Evolutionary conservation across 1,140 invertebrate species (phyloP), one percentile per base, ranked within the genome.

Genomic region (Brachionus angularis): DNA sequence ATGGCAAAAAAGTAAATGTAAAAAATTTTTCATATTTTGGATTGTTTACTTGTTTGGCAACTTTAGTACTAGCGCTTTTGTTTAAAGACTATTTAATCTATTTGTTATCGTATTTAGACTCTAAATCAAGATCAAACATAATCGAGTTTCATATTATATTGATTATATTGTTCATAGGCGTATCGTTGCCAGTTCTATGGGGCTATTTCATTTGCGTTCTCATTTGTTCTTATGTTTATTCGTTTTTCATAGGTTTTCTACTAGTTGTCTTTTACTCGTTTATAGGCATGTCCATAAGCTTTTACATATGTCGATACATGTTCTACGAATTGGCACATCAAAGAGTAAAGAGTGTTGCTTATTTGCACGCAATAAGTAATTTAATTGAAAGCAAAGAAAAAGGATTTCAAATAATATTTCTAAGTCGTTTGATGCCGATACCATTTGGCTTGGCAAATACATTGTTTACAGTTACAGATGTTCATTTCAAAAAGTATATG

Each of bases 371-470:
- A 16, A 67, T 67, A 27, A 67, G 44, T 42, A 47, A 5, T 29
- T 29, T 67, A 23, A 42, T 67, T 25, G 62, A 67, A 67, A 47
- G 31, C 42, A 50, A 67, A 25, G 62, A 67, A 47, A 46, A 47
- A 31, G 62, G 47, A 7, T 47, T 67, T 49, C 29, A 47, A 21
- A 47, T 47, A 1, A 67, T 67, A 34, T 46, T 67, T 44, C 62
- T 67, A 0, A 47, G 62, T 47, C 39, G 62, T 21, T 42, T 67
- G n/a, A 46, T 67, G 42, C 62, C 62, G 1, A 3, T 67, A 21
- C 62, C 62, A 67, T 67, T 47, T 47, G 62, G 62, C 21, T 18
- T 67, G 23, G 42, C 62, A 27, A 67, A 67, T 33, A 67, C 62
- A 10, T 27, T 67, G 10, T 50, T 67, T 50, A 47, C 62, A 36